Evolutionary conservation across 2,797 vertebrate genomes (phyloP), one percentile per base, ranked within the genome.

Genomic region (Buceros bicornis): DNA sequence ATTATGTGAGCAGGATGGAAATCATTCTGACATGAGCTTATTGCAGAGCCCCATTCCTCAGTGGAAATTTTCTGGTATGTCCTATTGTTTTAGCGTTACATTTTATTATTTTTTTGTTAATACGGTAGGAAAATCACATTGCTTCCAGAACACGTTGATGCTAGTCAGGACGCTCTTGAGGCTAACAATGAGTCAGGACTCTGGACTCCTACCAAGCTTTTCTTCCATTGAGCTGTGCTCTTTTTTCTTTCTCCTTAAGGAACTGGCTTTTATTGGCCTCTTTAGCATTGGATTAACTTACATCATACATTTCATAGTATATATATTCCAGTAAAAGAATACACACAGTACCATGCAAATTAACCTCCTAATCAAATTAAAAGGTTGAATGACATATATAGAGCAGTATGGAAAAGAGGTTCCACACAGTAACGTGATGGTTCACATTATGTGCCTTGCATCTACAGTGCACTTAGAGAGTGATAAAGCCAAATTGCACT

Each of bases 181-280:
- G 93, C 93, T 96, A 98, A 97, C 95, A 95, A 71, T 98, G 98
- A 98, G 95, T 98, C 97, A 98, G 91, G 97, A 72, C 90, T 93
- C 96, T 98, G 97, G 98, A 97, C 95, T 95, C 87, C 62, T 82
- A 96, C 96, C 98, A 98, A 97, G 29, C 71, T 96, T 97, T 94
- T 83, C 95, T 96, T 91, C 82, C 92, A 97, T 93, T 96, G 96
- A 97, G 96, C 93, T 93, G 76, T 95, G 87, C 77, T 97, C 79
- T 95, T 93, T 94, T 54, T 92, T 62, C 76, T 89, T 80, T 84
- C 94, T 96, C 86, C 95, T 94, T 78, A 87, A 97, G 94, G 94
- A 97, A 95, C 97, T 91, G 92, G 93, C 65, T 97, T 98, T 98
- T 97, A 97, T 98, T 96, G 96, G 97, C 90, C 96, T 96, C 93